A percentile compares a stretch with the other conserved stretches of the same genome.
phyloP scores from a whole-genome alignment of 2,113 vertebrate species.

The Oncorhynchus gorbuscha region DNA sequence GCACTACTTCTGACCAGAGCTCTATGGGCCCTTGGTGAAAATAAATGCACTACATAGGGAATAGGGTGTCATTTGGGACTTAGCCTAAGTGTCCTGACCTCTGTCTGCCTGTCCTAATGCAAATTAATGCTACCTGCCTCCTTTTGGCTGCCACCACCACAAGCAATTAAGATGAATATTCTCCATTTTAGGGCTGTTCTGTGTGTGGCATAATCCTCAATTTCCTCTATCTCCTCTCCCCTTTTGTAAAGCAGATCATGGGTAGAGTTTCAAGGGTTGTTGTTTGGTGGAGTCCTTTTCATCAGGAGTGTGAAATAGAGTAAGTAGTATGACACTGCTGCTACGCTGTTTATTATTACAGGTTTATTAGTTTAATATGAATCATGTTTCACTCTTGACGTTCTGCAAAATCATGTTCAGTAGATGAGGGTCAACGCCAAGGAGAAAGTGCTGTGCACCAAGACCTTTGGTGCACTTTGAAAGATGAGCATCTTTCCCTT shows the following conservation, averaged over 20 bases:
- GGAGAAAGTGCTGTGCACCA: background rate
- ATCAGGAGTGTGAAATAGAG: background rate
- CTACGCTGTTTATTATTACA: background rate
- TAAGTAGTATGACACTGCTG: background rate
- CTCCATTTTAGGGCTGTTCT: conserved; percentile 78
- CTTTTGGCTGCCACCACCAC: conserved; percentile 78
- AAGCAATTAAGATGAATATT: conserved; percentile 92
- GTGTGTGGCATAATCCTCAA: conserved; percentile 68
- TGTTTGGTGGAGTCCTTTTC: conserved; percentile 4
- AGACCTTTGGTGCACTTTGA: background rate
- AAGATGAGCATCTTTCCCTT: background rate
- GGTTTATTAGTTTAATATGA: conserved; percentile 8
- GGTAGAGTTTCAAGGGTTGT: conserved; percentile 30
- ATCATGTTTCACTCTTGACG: background rate
- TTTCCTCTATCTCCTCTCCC: background rate
- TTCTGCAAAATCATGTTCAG: background rate
- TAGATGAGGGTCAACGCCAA: background rate
- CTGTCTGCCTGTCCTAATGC: conserved; percentile 83
- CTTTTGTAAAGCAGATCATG: conserved; percentile 30
- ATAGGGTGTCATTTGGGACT: no score
- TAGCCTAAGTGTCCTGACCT: conserved; percentile 16
- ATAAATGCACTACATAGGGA: no score
- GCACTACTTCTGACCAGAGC: no score
- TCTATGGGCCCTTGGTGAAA: no score
- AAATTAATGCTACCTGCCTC: conserved; percentile 90